Percentiles rank a stretch among this genome's conserved stretches.
Evolutionary conservation across 2,113 vertebrate genomes (phyloP).

Genomic region (Aegypius monachus): DNA sequence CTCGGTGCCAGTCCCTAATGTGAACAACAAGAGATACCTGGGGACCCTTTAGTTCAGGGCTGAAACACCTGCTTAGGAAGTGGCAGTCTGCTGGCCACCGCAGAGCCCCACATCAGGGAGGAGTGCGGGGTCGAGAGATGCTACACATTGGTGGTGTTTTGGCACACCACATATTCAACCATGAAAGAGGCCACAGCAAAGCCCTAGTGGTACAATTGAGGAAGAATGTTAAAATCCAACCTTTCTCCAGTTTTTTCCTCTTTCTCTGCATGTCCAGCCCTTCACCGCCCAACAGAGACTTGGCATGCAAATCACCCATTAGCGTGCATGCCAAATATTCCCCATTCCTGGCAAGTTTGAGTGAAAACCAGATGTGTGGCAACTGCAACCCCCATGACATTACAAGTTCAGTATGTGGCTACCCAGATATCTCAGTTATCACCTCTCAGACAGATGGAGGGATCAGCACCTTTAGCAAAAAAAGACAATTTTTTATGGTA

Average conservation of each 20-base stretch:
- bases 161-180: not conserved
- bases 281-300: not conserved
- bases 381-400: not conserved
- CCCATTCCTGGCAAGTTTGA: not conserved
- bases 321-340: not conserved
- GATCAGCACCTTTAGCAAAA: not conserved
- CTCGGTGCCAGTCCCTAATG: not conserved
- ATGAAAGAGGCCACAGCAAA: not conserved
- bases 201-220: not conserved
- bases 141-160: accelerated
- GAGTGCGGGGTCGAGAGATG: accelerated
- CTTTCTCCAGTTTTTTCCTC: not conserved
- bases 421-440: not conserved
- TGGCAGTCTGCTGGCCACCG: not conserved
- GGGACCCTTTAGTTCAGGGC: not conserved
- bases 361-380: not conserved
- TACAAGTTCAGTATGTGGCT: not conserved
- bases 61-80: not conserved
- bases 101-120: not conserved
- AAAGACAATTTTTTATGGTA: not conserved
- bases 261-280: not conserved
- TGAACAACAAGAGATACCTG: not conserved
- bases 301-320: not conserved
- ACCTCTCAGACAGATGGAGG: not conserved
- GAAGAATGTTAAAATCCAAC: not conserved